Base-by-base conservation (phyloP, 2,113 vertebrate genomes). In the Gadus chalcogrammus region DNA sequence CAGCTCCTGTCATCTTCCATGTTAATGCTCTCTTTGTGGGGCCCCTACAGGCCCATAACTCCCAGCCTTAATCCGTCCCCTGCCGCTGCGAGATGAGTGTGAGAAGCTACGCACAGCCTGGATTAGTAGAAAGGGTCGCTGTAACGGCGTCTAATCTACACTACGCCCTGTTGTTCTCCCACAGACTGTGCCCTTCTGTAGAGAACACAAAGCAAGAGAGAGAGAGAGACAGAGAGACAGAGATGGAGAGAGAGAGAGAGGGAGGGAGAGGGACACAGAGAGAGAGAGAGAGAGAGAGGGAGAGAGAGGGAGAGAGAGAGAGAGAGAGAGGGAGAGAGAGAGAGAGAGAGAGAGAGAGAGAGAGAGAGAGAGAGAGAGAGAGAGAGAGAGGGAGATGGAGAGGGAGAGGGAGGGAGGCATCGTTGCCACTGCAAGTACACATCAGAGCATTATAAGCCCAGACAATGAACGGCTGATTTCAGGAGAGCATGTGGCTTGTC, bases 101-200 rank as follows among this genome's bases (percentile, higher is more conserved):
- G 31, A 35, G 31, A 4, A 3, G 31, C 31, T 5, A 80, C 85
- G 73, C 79, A 77, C 65, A 67, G 71, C 64, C 59, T 71, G 87
- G 89, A 89, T 90, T 90, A 90, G 78, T 76, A 9, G 56, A 74
- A 64, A 80, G 88, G 89, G 88, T 90, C 84, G 89, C 84, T 85
- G 84, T 85, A 82, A 86, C 84, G 22, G 78, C 22, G 60, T 27
- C 76, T 89, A 88, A 90, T 88, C 88, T 83, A 73, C 81, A 75
- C 72, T 69, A 59, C 75, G 75, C 77, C 79, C 38, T 74, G 79
- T 89, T 75, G 77, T 77, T 65, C 65, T 68, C 12, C 9, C 61
- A 74, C 77, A 64, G 0, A 64, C 31, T 27, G 73, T 64, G 67
- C 27, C 5, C 72, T 61, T 80, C 71, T 68, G 76, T 59, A 27